Conservation (phyloP, 2,113 vertebrate species). For the Coreoperca whiteheadi region DNA sequence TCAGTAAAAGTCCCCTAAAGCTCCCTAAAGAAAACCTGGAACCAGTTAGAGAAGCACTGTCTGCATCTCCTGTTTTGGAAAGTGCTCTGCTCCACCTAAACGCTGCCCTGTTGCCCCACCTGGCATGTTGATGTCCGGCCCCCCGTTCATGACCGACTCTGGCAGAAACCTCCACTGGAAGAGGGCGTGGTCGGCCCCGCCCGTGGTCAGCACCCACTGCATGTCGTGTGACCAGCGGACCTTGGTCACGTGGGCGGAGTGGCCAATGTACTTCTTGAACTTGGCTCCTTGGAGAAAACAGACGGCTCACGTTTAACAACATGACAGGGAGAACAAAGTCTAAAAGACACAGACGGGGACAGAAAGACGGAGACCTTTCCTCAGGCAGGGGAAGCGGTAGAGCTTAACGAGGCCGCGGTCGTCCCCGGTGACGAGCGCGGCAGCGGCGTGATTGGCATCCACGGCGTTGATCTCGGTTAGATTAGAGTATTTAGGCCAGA, state of each 20-base stretch:
- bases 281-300: conserved; percentile 88
- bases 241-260: conserved; percentile 96
- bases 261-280: conserved; percentile 94
- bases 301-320: not conserved
- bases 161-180: conserved; percentile 98
- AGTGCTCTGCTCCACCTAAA: not conserved
- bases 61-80: not conserved
- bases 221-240: conserved; percentile 96
- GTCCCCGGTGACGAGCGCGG: conserved; percentile 90
- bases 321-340: too few relatives aligned
- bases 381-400: conserved; percentile 92
- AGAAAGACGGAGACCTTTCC: conserved; percentile 85
- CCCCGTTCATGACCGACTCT: conserved; percentile 90
- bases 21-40: not conserved
- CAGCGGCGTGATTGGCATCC: conserved; percentile 91
- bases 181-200: conserved; percentile 95
- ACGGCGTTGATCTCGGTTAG: conserved; percentile 91
- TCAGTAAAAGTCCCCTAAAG: too few relatives aligned
- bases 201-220: conserved; percentile 95
- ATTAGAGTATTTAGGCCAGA: conserved; percentile 94
- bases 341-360: not conserved
- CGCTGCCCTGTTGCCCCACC: conserved; percentile 67
- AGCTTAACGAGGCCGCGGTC: conserved; percentile 94
- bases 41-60: not conserved
- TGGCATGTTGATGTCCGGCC: conserved; percentile 86